Base-by-base conservation (phyloP, 2,797 vertebrate species). In the Acanthurus tractus region DNA sequence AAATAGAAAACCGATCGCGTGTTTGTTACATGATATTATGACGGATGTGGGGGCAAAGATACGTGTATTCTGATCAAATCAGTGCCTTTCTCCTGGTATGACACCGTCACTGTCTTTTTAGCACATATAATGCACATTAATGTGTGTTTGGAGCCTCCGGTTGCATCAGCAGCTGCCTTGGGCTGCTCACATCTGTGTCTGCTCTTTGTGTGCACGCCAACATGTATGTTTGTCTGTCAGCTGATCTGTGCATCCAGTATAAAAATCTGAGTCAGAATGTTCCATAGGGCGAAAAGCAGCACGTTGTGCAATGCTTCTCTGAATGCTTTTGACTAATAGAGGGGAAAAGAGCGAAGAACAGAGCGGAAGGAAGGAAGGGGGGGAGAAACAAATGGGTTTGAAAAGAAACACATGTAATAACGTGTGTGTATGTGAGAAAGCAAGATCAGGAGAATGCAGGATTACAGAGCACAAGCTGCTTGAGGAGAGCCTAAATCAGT, bases 1-100 rank as follows among this genome's bases (percentile, higher is more conserved):
- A 91, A 92, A 93, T 90, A 87, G 90, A 93, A 93, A 93, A 90
- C 85, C 91, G 82, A 93, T 93, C 61, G 80, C 68, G 89, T 89
- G 86, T 93, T 91, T 87, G 88, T 86, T 85, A 85, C 57, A 70
- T 88, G 82, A 84, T 88, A 91, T 89, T 86, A 88, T 92, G 91
- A 94, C 88, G 88, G 88, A 94, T 94, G 85, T 76, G 85, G 64
- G 69, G 83, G 74, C 25, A 74, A 83, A 88, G 55, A 61, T 34
- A 50, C 22, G 7, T 70, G 79, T 76, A 85, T 89, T 90, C 65
- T 84, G 89, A 92, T 91, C 84, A 74, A 76, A 93, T 92, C 88
- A 88, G 86, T 86, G 83, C 63, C 55, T 63, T 65, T 80, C 74
- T 74, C 34, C 78, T 42, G 50, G 36, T 63, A 38, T 22, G 17